Conservation (phyloP, 2,888 invertebrate species). For the Venusia cambrica region DNA sequence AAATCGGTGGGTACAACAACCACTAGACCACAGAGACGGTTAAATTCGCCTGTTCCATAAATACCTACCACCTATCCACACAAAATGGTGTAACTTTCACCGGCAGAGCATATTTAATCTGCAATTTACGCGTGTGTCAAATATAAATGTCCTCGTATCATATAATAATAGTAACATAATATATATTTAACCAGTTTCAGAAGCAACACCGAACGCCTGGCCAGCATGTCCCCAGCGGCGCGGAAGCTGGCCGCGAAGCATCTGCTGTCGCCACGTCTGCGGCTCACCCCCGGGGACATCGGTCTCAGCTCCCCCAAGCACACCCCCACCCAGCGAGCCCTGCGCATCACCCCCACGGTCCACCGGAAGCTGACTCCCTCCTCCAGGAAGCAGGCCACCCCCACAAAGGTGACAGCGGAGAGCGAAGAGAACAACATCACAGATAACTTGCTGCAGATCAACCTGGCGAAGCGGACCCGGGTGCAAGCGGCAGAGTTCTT, state of each 20-base stretch:
- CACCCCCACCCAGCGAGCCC: constrained; percentile 39
- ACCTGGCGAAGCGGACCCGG: constrained; percentile 86
- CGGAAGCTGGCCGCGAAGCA: constrained; percentile 88
- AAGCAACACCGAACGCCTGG: constrained; percentile 88
- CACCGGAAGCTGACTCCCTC: too few relatives aligned
- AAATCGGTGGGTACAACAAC: too few relatives aligned
- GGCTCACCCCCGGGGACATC: constrained; percentile 65
- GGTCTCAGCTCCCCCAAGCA: constrained; percentile 53
- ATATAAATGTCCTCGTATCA: too few relatives aligned
- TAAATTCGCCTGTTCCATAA: too few relatives aligned
- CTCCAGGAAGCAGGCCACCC: too few relatives aligned
- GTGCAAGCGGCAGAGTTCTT: constrained; percentile 93
- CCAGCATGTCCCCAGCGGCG: constrained; percentile 97
- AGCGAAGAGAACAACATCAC: constrained; percentile 81
- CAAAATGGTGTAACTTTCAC: too few relatives aligned
- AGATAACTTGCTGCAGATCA: constrained; percentile 92
- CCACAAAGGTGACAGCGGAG: constrained; percentile 21
- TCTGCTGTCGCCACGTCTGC: constrained; percentile 69
- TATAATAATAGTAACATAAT: too few relatives aligned
- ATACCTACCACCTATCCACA: too few relatives aligned
- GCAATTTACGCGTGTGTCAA: too few relatives aligned
- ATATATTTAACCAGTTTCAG: constrained; percentile 57
- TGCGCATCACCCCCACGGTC: constrained; percentile 49
- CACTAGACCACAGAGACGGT: too few relatives aligned
- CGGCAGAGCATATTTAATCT: too few relatives aligned